phyloP scores from a whole-genome alignment of 2,797 vertebrate species.

The Anomalospiza imberbis region DNA sequence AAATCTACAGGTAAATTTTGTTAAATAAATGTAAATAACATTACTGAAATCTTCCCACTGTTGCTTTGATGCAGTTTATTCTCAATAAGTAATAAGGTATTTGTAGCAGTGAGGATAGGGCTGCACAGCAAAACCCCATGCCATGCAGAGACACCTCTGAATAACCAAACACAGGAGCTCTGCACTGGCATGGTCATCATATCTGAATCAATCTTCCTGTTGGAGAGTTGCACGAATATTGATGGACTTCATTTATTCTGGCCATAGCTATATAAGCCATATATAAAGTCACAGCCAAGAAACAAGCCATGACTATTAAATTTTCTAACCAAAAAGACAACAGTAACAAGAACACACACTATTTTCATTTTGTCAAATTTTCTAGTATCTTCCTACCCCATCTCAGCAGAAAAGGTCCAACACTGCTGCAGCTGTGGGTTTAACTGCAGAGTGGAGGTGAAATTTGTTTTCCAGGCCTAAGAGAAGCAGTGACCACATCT shows the following conservation, averaged over 20 bases:
- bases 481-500: not conserved
- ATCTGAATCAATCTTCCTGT: not conserved
- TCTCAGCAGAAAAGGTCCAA: not conserved
- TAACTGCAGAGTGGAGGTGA: not conserved
- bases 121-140: not conserved
- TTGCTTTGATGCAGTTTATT: not conserved
- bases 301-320: not conserved
- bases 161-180: not conserved
- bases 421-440: not conserved
- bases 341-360: not conserved
- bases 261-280: not conserved
- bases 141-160: not conserved
- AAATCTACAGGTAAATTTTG: not conserved
- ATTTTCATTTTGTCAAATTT: not conserved
- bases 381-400: not conserved
- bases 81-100: not conserved
- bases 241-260: not conserved
- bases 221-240: not conserved
- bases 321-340: not conserved
- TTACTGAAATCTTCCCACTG: not conserved
- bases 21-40: not conserved
- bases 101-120: not conserved
- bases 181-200: rapidly evolving
- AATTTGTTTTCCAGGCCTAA: not conserved
- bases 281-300: not conserved